Base-by-base conservation (phyloP, 2,888 invertebrate species). In the Phalera bucephala region DNA sequence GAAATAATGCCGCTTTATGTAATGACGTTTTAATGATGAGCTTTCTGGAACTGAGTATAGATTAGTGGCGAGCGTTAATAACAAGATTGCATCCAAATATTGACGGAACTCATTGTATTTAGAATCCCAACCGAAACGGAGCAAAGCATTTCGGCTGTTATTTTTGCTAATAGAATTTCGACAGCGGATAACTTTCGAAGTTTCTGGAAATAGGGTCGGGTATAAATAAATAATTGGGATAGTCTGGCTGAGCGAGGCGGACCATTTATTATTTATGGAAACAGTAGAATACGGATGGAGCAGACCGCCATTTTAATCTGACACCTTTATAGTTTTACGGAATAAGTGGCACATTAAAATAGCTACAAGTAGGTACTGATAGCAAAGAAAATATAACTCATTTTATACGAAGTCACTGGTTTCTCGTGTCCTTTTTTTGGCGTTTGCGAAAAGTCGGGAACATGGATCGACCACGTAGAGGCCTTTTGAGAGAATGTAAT, bases 191-290 rank as follows among this genome's bases (percentile, higher is more conserved):
- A 40, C 36, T 49, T 41, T 31, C 43, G 54, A 67, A 57, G 52
- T 64, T 63, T 45, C 40, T 50, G 52, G 39, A 46, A 61, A 64
- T 56, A 60, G 48, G 63, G 57, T 55, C 56, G 32, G 33, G 36
- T 57, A 60, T 74, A 61, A 72, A 79, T 79, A 79, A 72, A 63
- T 69, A 51, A 77, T 64, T 45, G 52, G 42, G 42, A 62, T 53
- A 53, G 52, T 45, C 46, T 31, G 45, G 43, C 54, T 55, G 52
- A 42, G 51, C 43, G 47, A 52, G 52, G 45, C 45, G 48, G 19
- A 27, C 29, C 51, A 71, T 79, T 53, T 68, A 72, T 64, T 73
- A 76, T 76, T 64, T 61, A 72, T 45, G 50, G 50, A 51, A 52
- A 40, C 52, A 45, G 55, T 58, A 54, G 45, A 59, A 54, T 59